A percentile compares a stretch with the other conserved stretches of the same genome.
These are phyloP conservation scores for Anodontia alba DNA, from an alignment of 2,888 invertebrate species.

Conservation along the genomic window DNA sequence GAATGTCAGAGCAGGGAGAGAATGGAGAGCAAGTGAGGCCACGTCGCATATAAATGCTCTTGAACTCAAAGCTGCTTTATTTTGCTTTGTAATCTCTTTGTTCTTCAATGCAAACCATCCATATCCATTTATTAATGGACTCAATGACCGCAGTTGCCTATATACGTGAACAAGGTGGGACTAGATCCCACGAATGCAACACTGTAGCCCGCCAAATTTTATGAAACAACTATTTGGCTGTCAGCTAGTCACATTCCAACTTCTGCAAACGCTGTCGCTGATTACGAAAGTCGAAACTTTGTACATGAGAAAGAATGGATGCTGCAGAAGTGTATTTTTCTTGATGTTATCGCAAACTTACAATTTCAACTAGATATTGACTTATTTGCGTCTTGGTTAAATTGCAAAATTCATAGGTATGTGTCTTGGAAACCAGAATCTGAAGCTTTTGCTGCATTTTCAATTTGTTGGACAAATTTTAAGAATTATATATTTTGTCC, in stretches of 20 bases:
- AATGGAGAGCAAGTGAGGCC: constrained; percentile 15
- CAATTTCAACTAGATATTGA: too few relatives aligned
- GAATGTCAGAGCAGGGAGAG: constrained; percentile 13
- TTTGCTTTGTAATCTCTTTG: constrained; percentile 16
- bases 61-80: constrained; percentile 17
- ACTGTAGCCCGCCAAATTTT: constrained; percentile 13
- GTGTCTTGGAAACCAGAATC: too few relatives aligned
- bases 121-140: constrained; percentile 27
- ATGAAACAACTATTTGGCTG: too few relatives aligned
- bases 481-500: too few relatives aligned
- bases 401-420: too few relatives aligned
- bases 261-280: constrained; percentile 23
- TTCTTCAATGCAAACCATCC: not conserved
- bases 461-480: too few relatives aligned
- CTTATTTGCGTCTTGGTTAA: too few relatives aligned
- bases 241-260: constrained; percentile 29
- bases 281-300: constrained; percentile 26
- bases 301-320: too few relatives aligned
- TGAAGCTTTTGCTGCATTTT: too few relatives aligned
- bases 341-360: too few relatives aligned
- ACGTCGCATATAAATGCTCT: constrained; percentile 15
- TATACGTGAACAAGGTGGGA: constrained; percentile 28
- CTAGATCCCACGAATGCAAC: constrained; percentile 26
- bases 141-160: constrained; percentile 26
- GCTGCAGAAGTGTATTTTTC: too few relatives aligned